Evolutionary conservation across 2,888 invertebrate species (phyloP).

Genomic region (Cheiracanthium punctorium): DNA sequence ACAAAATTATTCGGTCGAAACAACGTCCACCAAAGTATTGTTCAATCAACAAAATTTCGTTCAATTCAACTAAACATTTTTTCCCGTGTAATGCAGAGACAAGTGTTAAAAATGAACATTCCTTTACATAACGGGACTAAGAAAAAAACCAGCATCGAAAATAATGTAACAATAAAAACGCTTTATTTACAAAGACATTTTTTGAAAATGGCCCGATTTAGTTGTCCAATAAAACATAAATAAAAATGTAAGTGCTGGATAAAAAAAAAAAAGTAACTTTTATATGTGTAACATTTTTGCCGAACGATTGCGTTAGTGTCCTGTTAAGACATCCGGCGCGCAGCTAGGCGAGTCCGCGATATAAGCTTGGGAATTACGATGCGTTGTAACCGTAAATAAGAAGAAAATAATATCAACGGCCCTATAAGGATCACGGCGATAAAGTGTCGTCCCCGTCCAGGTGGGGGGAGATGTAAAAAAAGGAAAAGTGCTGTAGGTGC

Average conservation of each 20-base stretch:
- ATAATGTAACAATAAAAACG: no score
- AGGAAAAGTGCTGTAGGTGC: no score
- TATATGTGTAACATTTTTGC: constrained; percentile 7
- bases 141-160: no score
- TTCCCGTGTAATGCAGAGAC: no score
- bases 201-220: no score
- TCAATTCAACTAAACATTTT: no score
- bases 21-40: no score
- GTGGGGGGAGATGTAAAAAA: neutral
- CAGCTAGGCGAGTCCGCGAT: neutral
- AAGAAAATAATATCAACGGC: neutral
- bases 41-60: no score
- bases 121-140: no score
- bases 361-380: neutral
- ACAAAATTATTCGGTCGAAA: no score
- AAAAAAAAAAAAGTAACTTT: neutral
- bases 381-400: neutral
- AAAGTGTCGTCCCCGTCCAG: neutral
- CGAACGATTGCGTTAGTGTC: neutral
- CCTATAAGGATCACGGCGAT: neutral
- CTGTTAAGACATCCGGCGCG: neutral
- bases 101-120: no score
- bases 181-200: no score
- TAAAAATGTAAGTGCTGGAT: neutral
- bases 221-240: neutral